A percentile compares a stretch with the other conserved stretches of the same genome.
These are phyloP conservation scores for Pemphredon lugubris DNA, from an alignment of 2,888 invertebrate species.

Conservation along the genomic window DNA sequence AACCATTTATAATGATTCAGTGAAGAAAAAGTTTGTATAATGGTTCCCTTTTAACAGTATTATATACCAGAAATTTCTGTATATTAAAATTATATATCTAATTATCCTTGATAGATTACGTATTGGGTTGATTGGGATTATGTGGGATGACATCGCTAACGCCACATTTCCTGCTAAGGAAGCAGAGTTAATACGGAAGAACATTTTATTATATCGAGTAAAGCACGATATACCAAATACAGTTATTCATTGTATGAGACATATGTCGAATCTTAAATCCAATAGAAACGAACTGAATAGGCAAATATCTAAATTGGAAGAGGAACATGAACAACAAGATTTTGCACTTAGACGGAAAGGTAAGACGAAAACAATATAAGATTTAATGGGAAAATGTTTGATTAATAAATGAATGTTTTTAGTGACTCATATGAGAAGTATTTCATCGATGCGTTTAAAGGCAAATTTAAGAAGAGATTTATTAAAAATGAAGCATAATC, in stretches of 20 bases:
- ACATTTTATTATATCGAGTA: conserved; percentile 70
- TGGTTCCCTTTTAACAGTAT: conserved; percentile 3
- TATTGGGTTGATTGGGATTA: conserved; percentile 65
- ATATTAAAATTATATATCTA: conserved; percentile 2
- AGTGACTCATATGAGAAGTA: conserved; percentile 66
- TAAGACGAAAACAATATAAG: conserved; percentile 42
- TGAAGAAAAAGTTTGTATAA: conserved; percentile 65
- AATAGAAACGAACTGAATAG: conserved; percentile 55
- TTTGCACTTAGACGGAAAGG: conserved; percentile 69
- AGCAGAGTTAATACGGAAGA: conserved; percentile 66
- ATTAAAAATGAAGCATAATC: conserved; percentile 66
- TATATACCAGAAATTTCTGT: not conserved
- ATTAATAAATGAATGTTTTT: conserved; percentile 25
- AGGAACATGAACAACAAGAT: conserved; percentile 67
- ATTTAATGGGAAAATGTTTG: not conserved
- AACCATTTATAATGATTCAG: conserved; percentile 48
- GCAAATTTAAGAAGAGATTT: conserved; percentile 65
- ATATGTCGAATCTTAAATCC: conserved; percentile 55
- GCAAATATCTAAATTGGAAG: conserved; percentile 64
- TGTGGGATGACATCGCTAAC: conserved; percentile 72
- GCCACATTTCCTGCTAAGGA: conserved; percentile 56
- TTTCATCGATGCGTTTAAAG: conserved; percentile 53
- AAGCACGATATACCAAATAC: conserved; percentile 55
- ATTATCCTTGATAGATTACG: conserved; percentile 61
- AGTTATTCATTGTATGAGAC: conserved; percentile 57